Percentiles rank a stretch among this genome's conserved stretches.
Conservation (phyloP, 23 tunicate genomes). For the Clavelina lepadiformis region DNA sequence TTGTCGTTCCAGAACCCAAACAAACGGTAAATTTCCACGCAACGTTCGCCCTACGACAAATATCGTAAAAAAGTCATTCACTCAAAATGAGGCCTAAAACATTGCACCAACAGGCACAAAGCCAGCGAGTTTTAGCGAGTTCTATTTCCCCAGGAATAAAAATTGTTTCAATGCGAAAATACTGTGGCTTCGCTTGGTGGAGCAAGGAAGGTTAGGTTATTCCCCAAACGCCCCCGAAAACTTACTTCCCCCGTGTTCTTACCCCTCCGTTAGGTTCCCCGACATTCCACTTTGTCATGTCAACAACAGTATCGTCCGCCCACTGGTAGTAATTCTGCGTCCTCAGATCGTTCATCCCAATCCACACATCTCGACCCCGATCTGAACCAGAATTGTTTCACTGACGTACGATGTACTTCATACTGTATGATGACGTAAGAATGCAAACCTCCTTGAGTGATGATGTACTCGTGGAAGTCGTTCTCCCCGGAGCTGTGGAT, state of each 20-base stretch:
- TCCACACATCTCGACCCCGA: constrained; percentile 72
- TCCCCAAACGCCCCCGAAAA: no score
- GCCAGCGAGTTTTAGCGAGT: no score
- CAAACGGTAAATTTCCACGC: constrained; percentile 67
- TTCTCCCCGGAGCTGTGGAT: constrained; percentile 59
- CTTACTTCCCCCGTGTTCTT: not conserved
- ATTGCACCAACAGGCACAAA: no score
- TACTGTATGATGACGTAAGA: no score
- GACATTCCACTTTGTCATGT: constrained; percentile 68
- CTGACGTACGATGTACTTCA: no score
- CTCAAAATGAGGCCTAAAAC: no score
- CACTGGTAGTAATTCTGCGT: constrained; percentile 66
- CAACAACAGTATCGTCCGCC: constrained; percentile 64
- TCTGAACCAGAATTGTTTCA: constrained; percentile 23
- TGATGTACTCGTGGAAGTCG: constrained; percentile 30
- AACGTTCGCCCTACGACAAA: constrained; percentile 64
- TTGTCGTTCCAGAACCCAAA: constrained; percentile 72
- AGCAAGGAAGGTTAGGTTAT: no score
- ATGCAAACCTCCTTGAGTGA: constrained; percentile 45
- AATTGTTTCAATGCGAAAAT: no score
- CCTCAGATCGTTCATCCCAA: constrained; percentile 76
- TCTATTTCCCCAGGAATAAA: no score
- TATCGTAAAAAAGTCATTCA: no score
- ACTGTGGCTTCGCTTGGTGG: no score
- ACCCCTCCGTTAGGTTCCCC: constrained; percentile 73